Evolutionary conservation across 2,888 invertebrate species (phyloP).

Genomic region (Lasioglossum oenotherae): DNA sequence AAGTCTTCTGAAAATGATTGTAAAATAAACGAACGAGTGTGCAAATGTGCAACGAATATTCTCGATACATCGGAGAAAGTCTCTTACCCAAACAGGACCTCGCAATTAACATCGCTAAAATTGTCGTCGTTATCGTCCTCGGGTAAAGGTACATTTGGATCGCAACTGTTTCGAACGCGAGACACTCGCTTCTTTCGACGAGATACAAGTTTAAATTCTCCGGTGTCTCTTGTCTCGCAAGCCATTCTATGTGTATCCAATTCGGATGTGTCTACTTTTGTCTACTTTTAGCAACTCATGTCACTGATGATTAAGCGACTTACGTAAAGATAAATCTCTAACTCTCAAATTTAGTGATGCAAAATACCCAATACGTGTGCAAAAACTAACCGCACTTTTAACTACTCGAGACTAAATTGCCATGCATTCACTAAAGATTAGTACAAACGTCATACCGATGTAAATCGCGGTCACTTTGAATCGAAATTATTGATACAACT

Average conservation of each 20-base stretch:
- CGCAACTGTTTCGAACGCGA: not conserved
- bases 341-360: not conserved
- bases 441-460: not conserved
- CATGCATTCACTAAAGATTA: not conserved
- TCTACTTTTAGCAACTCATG: not conserved
- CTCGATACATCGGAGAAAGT: not conserved
- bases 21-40: not conserved
- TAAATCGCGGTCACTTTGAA: not conserved
- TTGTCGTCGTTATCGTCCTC: conserved; percentile 3
- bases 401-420: not conserved
- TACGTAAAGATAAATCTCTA: not conserved
- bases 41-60: not conserved
- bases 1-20: conserved; percentile 80
- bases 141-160: not conserved
- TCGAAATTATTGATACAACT: not conserved
- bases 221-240: conserved; percentile 37
- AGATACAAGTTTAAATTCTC: conserved; percentile 45
- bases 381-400: not conserved
- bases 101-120: conserved; percentile 59
- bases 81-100: conserved; percentile 70
- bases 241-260: not conserved
- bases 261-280: not conserved
- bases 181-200: conserved; percentile 44
- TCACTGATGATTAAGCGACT: not conserved
- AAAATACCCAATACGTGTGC: not conserved